Percentiles rank a stretch among this genome's conserved stretches.
Evolutionary conservation across 2,888 invertebrate genomes (phyloP).

Genomic region (Stenurella melanura): DNA sequence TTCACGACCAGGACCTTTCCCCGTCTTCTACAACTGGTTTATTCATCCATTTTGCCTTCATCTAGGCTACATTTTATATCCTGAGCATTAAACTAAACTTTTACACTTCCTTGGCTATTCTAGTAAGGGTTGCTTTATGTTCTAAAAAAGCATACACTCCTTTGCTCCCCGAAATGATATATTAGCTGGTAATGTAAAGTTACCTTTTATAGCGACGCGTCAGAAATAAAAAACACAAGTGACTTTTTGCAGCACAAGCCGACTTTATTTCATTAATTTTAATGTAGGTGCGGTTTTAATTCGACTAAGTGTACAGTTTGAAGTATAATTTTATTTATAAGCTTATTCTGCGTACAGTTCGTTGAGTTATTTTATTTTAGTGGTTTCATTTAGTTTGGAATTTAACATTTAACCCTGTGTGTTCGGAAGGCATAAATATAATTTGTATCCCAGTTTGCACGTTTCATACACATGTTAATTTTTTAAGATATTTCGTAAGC

Average conservation of each 20-base stretch:
- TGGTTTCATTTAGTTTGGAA: not conserved
- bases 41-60: constrained; percentile 7
- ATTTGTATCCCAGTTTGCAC: not conserved
- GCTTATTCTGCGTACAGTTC: not conserved
- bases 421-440: not conserved
- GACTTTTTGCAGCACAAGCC: not conserved
- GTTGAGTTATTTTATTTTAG: not conserved
- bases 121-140: constrained; percentile 4
- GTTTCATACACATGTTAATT: not conserved
- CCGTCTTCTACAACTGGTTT: not conserved
- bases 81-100: not conserved
- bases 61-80: not conserved
- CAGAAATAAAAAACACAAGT: not conserved
- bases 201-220: not conserved
- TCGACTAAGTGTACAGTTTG: not conserved
- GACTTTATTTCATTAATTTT: not conserved
- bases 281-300: not conserved
- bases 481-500: not conserved
- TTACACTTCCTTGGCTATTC: not conserved
- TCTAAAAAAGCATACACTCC: not conserved
- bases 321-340: not conserved
- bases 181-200: not conserved
- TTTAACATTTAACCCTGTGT: not conserved
- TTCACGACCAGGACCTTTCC: not conserved
- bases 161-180: not conserved